Evolutionary conservation across 64 coral and sea anemone genomes (phyloP).

Genomic region (Dendrophyllia cribrosa): DNA sequence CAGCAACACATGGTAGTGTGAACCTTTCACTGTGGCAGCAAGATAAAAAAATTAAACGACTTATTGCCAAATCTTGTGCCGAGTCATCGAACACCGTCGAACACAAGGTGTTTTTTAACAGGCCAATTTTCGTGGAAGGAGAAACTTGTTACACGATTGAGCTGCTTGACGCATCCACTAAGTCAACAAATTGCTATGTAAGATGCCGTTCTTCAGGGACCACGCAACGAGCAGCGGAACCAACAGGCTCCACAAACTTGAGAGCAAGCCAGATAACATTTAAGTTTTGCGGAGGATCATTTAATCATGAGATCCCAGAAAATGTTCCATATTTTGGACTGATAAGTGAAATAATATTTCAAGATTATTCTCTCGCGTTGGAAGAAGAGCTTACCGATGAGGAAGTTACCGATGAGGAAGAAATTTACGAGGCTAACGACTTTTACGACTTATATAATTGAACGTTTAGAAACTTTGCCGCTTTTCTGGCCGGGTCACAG

Average conservation of each 20-base stretch:
- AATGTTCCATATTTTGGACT: background rate
- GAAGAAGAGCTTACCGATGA: no score
- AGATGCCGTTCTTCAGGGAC: no score
- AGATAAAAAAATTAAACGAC: background rate
- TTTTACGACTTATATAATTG: no score
- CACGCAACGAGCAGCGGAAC: no score
- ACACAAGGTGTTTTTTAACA: background rate
- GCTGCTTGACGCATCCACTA: background rate
- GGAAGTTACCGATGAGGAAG: no score
- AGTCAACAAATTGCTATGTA: background rate
- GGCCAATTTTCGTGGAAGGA: background rate
- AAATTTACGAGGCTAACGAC: no score
- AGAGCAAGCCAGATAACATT: background rate
- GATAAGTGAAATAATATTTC: background rate
- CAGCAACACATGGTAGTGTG: background rate
- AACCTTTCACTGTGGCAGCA: background rate
- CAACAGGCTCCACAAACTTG: no score
- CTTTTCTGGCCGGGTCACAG: no score
- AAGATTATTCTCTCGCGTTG: no score
- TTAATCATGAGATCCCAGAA: background rate
- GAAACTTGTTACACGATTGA: constrained; percentile 18
- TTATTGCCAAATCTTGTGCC: background rate
- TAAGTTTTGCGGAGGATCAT: background rate
- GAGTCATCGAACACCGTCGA: background rate
- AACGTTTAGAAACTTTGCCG: no score